Evolutionary conservation across 2,113 vertebrate genomes (phyloP), one percentile per base, ranked within the genome.

Genomic region (Sapajus apella): DNA sequence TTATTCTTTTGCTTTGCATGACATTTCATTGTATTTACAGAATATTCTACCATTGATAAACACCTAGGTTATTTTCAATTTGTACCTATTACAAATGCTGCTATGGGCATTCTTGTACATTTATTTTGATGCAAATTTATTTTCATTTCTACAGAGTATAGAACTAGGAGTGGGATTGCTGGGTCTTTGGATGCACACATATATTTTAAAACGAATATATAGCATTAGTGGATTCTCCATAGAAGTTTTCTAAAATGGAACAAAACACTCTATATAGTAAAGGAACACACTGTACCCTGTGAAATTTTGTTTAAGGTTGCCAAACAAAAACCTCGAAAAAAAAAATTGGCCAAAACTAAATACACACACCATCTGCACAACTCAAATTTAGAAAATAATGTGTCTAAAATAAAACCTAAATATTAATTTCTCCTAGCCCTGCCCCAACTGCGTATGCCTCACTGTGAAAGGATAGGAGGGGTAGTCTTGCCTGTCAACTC

Each of bases 291-390:
- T 50, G 21, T 75, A 8, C 23, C 6, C 52, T 50, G 5, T 87
- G 75, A 80, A 93, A 76, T 90, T 92, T 72, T 92, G 16, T 82
- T 94, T 92, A 68, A 58, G 30, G 25, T 91, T 85, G 90, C 37
- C 35, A 43, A 85, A 77, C 88, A 37, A 17, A 73, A 32, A 30
- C 40, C 5, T 3, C 79, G 70, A 52, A 90, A 91, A 64, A 13
- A 13, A 68, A 75, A 87, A 43, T 13, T 73, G 30, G 45, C 16
- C 30, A 79, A 93, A 95, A 81, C 88, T 73, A 88, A 92, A 73
- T 82, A 47, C 9, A 50, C 50, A 85, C 30, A 55, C 13, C 56
- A 94, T 6, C 56, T 32, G 79, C 9, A 58, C 25, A 83, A 72
- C 40, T 85, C 8, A 64, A 70, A 96, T 75, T 23, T 47, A 79